Percentiles rank a stretch among this genome's conserved stretches.
Conservation (phyloP, 35 echinoderm and acorn worm genomes). For the Heliocidaris erythrogramma region DNA sequence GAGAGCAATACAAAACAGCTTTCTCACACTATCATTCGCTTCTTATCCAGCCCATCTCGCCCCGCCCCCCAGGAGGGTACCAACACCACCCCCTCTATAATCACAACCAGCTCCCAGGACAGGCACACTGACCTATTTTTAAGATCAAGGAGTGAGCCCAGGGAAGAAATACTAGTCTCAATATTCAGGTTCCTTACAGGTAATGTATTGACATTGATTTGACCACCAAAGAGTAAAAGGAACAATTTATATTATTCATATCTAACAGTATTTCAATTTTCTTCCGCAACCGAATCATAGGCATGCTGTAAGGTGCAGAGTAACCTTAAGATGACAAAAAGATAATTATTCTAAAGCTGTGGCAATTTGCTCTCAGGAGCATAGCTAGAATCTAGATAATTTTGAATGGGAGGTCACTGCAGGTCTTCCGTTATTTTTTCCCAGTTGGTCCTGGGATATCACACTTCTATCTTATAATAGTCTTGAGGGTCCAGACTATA, state of each 20-base stretch:
- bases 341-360: too few species aligned
- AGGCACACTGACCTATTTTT: background rate
- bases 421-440: too few species aligned
- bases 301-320: too few species aligned
- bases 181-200: background rate
- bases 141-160: background rate
- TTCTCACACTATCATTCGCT: background rate
- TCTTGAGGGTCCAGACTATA: background rate
- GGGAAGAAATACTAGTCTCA: background rate
- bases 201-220: background rate
- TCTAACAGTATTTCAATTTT: too few species aligned
- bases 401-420: too few species aligned
- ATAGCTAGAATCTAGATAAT: too few species aligned
- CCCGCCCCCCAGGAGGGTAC: background rate
- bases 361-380: too few species aligned
- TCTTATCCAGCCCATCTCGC: background rate
- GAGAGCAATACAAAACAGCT: background rate
- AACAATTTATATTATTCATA: too few species aligned
- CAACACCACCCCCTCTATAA: background rate
- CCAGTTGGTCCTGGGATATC: too few species aligned
- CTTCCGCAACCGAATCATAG: too few species aligned
- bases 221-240: background rate
- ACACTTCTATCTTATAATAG: background rate
- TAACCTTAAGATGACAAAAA: too few species aligned
- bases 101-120: background rate